These are phyloP conservation scores for Mongoloraphidia duomilia DNA, from an alignment of 2,888 invertebrate genomes.

Conservation along the genomic window DNA sequence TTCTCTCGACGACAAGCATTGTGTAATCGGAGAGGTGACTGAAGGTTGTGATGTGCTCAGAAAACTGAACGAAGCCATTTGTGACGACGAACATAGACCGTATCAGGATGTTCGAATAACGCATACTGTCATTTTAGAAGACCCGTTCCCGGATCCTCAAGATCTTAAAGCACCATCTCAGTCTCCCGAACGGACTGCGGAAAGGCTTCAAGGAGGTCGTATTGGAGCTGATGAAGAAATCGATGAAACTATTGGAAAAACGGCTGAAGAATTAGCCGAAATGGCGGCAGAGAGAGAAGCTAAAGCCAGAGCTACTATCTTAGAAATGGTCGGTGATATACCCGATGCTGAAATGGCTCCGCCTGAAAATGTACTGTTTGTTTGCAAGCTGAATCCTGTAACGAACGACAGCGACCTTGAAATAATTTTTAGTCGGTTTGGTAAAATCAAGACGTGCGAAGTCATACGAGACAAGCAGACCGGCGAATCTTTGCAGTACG, in stretches of 20 bases:
- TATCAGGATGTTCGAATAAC: slow-evolving; percentile 92
- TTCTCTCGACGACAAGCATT: slow-evolving; percentile 81
- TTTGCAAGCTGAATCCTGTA: slow-evolving; percentile 97
- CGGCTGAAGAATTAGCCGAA: slow-evolving; percentile 73
- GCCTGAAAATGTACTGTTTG: slow-evolving; percentile 97
- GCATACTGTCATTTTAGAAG: slow-evolving; percentile 90
- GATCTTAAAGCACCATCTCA: slow-evolving; percentile 62
- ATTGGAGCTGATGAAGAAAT: slow-evolving; percentile 90
- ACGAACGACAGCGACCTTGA: slow-evolving; percentile 95
- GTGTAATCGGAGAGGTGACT: slow-evolving; percentile 88
- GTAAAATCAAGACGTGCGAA: slow-evolving; percentile 85
- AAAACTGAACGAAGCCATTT: slow-evolving; percentile 85
- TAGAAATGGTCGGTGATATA: slow-evolving; percentile 96
- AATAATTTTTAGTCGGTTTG: slow-evolving; percentile 95
- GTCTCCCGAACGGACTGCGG: slow-evolving; percentile 80
- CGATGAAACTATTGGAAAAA: slow-evolving; percentile 77
- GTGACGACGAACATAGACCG: slow-evolving; percentile 78
- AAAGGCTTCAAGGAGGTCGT: slow-evolving; percentile 66
- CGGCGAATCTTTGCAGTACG: slow-evolving; percentile 93
- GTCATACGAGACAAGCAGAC: slow-evolving; percentile 88
- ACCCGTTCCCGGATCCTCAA: slow-evolving; percentile 85
- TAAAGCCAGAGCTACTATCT: slow-evolving; percentile 87
- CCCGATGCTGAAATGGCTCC: slow-evolving; percentile 96
- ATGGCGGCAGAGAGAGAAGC: slow-evolving; percentile 84
- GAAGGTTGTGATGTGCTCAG: slow-evolving; percentile 83